Conservation (phyloP, 2,888 invertebrate genomes). For the Chaitophorus viminalis region DNA sequence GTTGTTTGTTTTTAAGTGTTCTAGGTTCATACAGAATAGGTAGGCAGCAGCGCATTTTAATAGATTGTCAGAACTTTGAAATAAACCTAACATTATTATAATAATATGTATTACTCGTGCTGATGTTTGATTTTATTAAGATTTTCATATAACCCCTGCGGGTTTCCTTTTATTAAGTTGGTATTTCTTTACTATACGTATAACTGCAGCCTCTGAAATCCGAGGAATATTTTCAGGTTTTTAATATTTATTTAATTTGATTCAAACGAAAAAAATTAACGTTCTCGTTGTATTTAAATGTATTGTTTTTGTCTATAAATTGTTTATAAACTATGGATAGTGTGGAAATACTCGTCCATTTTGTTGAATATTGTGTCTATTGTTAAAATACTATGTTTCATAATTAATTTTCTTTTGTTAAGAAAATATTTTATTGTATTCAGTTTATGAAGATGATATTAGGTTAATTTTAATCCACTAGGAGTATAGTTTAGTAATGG, state of each 20-base stretch:
- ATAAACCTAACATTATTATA: neutral
- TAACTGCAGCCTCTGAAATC: neutral
- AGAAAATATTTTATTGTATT: neutral
- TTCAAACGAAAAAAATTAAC: neutral
- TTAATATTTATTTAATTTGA: neutral
- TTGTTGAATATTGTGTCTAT: neutral
- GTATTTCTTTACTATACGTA: too few species aligned
- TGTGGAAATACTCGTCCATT: neutral
- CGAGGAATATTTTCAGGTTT: neutral
- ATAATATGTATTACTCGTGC: neutral
- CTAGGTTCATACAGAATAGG: neutral
- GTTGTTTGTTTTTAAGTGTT: neutral
- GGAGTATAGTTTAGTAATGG: neutral
- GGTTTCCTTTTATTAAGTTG: neutral
- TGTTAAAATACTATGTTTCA: neutral
- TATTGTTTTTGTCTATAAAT: neutral
- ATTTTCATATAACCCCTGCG: neutral
- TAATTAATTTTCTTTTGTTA: constrained; percentile 8
- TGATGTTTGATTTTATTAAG: neutral
- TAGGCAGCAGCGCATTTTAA: neutral
- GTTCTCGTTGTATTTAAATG: neutral
- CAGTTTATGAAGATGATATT: neutral
- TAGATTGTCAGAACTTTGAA: neutral
- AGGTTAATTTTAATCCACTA: neutral
- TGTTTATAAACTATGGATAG: neutral